Evolutionary conservation across 2,888 invertebrate species (phyloP), one percentile per base, ranked within the genome.

Genomic region (Lithophane leautieri): DNA sequence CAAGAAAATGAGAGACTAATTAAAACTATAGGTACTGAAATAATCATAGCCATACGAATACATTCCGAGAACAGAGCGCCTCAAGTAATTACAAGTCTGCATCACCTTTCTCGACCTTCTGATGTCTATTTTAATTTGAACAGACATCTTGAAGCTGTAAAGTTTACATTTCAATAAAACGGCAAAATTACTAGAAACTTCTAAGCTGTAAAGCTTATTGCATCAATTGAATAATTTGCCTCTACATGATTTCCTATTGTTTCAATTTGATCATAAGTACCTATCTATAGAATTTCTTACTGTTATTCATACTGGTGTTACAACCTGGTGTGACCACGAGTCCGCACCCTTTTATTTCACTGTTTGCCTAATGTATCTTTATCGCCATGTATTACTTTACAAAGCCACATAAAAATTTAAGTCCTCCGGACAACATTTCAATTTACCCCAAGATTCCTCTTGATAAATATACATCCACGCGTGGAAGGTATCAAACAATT

Each of bases 401-500:
- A 14, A 28, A 54, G 7, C 22, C 2, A 28, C 19, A 52, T 40
- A 4, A 61, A 40, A 40, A 66, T 44, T 34, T n/a, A 54, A 44
- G 14, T 69, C 19, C 14, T 47, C 25, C 7, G 22, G 14, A 22
- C 22, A 58, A 72, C 34, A 70, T 58, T 69, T 62, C 34, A 70
- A 52, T 70, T 83, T 61, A 22, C 34, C 2, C 47, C 42, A 50
- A 72, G 54, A 75, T 70, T 61, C 58, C 22, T 50, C 7, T 44
- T 12, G 69, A 66, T 72, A 78, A 82, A 82, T 79, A 72, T 80
- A 85, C 71, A 78, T 73, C 52, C 56, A 73, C 69, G 67, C 70
- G 19, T 85, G 77, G 44, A 81, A 78, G 76, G 83, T 79, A 81
- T 86, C 79, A 77, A 65, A 80, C 66, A 73, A 75, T 70, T 81